Conservation (phyloP, 2,797 vertebrate genomes). For the Syncerus caffer region DNA sequence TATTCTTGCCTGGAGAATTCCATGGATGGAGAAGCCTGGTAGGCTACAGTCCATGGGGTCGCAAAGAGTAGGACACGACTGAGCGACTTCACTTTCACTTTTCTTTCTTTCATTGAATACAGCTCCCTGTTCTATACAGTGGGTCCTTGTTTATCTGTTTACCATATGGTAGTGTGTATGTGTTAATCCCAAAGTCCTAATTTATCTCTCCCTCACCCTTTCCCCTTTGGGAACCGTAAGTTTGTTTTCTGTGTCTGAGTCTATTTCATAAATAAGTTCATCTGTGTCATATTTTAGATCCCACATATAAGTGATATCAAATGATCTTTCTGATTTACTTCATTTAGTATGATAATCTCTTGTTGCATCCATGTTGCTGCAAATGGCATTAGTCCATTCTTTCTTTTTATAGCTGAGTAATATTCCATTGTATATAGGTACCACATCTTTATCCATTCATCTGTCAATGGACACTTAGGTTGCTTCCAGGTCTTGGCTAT, state of each 20-base stretch:
- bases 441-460: background rate
- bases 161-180: background rate
- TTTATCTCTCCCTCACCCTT: background rate
- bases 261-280: background rate
- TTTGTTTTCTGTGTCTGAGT: background rate
- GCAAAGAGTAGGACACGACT: no score
- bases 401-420: background rate
- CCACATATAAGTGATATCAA: background rate
- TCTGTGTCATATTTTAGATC: background rate
- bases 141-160: background rate
- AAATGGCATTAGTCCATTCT: background rate
- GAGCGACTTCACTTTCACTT: background rate
- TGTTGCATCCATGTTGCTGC: background rate
- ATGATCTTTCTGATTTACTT: background rate
- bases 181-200: background rate
- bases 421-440: fast-evolving
- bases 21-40: background rate
- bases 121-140: background rate
- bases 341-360: background rate
- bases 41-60: background rate
- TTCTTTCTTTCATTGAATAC: background rate
- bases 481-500: background rate
- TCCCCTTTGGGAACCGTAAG: background rate
- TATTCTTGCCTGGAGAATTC: background rate
- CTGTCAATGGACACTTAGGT: background rate